Evolutionary conservation across 2,888 invertebrate genomes (phyloP).

Genomic region (Sarcophaga carnaria): DNA sequence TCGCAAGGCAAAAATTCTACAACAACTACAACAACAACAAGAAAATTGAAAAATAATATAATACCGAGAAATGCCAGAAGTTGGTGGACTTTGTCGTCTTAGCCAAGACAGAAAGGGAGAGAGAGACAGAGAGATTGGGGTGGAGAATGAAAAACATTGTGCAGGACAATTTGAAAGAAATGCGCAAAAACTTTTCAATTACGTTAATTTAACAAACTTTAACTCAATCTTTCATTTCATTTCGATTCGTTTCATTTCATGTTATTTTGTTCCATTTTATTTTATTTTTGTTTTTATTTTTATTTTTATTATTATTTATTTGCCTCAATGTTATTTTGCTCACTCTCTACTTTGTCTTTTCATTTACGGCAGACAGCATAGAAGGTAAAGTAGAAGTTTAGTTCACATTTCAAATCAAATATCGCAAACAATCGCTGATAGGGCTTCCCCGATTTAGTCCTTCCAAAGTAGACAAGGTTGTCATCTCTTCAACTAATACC

Average conservation of each 20-base stretch:
- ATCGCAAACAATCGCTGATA: too few relatives aligned
- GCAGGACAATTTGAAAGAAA: constrained; percentile 55
- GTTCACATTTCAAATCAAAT: too few relatives aligned
- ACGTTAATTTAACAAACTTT: constrained; percentile 66
- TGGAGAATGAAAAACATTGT: constrained; percentile 16
- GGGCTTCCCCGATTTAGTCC: too few relatives aligned
- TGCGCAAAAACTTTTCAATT: constrained; percentile 67
- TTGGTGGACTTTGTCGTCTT: background rate
- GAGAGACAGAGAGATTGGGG: background rate
- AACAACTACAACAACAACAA: background rate
- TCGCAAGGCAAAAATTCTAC: background rate
- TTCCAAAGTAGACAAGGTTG: too few relatives aligned
- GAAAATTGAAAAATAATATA: background rate
- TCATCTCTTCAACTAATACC: too few relatives aligned
- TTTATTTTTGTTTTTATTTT: too few relatives aligned
- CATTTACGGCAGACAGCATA: too few relatives aligned
- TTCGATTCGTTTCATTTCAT: constrained; percentile 45
- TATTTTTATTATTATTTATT: too few relatives aligned
- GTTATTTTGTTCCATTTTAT: background rate
- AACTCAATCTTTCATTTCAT: constrained; percentile 49
- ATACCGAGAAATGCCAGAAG: constrained; percentile 3
- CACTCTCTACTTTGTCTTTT: too few relatives aligned
- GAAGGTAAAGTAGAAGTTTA: too few relatives aligned
- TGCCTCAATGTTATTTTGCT: too few relatives aligned
- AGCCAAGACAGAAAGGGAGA: background rate